phyloP scores from a whole-genome alignment of 2,797 vertebrate species.

The Amblyraja radiata region DNA sequence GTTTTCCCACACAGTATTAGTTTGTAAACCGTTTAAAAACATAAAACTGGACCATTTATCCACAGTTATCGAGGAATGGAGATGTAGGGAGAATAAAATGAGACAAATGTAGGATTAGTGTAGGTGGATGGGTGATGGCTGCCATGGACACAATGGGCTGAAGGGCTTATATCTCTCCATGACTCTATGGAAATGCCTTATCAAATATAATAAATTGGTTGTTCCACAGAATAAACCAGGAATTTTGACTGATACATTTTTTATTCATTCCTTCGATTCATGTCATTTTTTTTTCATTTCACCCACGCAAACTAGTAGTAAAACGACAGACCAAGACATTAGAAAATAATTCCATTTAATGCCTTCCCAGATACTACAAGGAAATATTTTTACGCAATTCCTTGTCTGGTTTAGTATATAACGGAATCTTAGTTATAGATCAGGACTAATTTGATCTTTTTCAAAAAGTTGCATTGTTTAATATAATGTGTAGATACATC shows the following conservation, averaged over 20 bases:
- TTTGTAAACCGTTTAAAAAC: not conserved
- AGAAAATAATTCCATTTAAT: not conserved
- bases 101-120: too few relatives aligned
- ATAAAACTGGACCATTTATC: not conserved
- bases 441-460: not conserved
- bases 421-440: not conserved
- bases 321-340: not conserved
- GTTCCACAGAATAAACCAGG: not conserved
- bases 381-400: not conserved
- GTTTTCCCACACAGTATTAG: not conserved
- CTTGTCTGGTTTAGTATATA: not conserved
- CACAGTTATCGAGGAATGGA: not conserved
- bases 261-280: not conserved
- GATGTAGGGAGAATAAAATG: not conserved
- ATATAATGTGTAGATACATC: not conserved
- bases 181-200: not conserved
- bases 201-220: not conserved
- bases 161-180: too few relatives aligned
- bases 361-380: not conserved
- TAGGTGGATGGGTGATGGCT: too few relatives aligned
- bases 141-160: too few relatives aligned
- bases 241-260: not conserved
- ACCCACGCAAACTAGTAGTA: not conserved
- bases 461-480: not conserved
- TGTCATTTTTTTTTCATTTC: too few relatives aligned